Percentiles rank a stretch among this genome's conserved stretches.
Conservation (phyloP, 2,888 invertebrate genomes). For the Dromius quadrimaculatus region DNA sequence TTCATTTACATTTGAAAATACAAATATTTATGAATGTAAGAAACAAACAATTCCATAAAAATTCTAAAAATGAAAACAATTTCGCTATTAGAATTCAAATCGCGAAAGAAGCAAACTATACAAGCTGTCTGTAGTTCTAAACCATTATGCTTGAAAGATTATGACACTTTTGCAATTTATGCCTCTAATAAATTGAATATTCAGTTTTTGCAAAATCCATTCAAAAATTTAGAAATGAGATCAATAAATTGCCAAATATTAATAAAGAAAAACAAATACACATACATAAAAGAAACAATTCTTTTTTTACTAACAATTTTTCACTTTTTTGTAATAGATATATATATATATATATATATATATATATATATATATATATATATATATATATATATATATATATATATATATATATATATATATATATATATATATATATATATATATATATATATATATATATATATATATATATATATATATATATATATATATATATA, state of each 20-base stretch:
- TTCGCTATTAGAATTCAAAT: slow-evolving; percentile 4
- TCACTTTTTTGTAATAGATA: slow-evolving; percentile 9
- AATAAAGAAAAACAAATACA: background rate
- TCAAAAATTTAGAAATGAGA: slow-evolving; percentile 33
- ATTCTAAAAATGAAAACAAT: background rate
- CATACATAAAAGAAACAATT: background rate
- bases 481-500: slow-evolving; percentile 6
- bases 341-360: slow-evolving; percentile 9
- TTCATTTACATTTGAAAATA: slow-evolving; percentile 16
- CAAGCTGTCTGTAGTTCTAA: slow-evolving; percentile 33
- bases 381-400: slow-evolving; percentile 9
- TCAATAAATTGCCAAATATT: slow-evolving; percentile 26
- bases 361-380: slow-evolving; percentile 12
- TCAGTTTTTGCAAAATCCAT: slow-evolving; percentile 9
- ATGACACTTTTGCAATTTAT: background rate
- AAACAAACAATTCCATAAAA: slow-evolving; percentile 17
- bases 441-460: slow-evolving; percentile 12
- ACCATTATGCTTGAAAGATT: background rate
- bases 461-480: slow-evolving; percentile 4
- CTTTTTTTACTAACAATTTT: slow-evolving; percentile 14
- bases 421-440: slow-evolving; percentile 5
- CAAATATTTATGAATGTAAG: slow-evolving; percentile 8
- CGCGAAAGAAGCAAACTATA: slow-evolving; percentile 26
- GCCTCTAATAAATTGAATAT: background rate
- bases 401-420: slow-evolving; percentile 4